Conservation (phyloP, 1,140 invertebrate species). For the Odontomachus brunneus region DNA sequence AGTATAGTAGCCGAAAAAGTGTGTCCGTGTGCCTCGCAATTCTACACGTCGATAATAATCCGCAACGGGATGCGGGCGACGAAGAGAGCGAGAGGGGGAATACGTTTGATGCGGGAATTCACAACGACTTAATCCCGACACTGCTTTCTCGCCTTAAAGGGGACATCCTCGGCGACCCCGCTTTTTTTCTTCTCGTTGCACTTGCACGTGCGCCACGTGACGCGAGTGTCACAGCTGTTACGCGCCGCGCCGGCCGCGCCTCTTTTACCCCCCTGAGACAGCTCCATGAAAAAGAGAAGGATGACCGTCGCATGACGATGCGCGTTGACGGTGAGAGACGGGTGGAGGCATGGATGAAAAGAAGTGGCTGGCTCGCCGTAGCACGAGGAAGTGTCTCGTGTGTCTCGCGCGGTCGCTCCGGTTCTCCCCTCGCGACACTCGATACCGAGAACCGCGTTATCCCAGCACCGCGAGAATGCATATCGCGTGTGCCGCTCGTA, state of each 20-base stretch:
- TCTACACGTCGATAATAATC: neutral
- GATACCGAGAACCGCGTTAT: conserved; percentile 72
- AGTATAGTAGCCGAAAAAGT: neutral
- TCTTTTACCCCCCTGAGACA: conserved; percentile 32
- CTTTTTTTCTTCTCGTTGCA: conserved; percentile 58
- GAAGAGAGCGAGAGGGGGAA: conserved; percentile 15
- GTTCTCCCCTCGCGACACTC: conserved; percentile 76
- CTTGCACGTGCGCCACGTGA: conserved; percentile 72
- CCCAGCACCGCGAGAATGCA: conserved; percentile 67
- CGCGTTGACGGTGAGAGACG: conserved; percentile 18
- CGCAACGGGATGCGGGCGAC: neutral
- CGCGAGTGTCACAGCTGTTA: conserved; percentile 76
- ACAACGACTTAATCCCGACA: conserved; percentile 15
- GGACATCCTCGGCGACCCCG: conserved; percentile 12
- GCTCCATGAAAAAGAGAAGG: conserved; percentile 25
- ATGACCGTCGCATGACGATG: conserved; percentile 18
- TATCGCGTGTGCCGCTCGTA: conserved; percentile 80
- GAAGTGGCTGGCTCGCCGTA: conserved; percentile 71
- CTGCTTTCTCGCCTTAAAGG: conserved; percentile 49
- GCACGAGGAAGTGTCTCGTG: conserved; percentile 80
- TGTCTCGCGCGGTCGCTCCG: conserved; percentile 80
- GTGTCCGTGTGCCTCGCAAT: neutral
- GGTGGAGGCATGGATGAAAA: conserved; percentile 65
- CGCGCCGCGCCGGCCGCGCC: conserved; percentile 44
- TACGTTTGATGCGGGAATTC: neutral